Conservation (phyloP, 2,113 vertebrate genomes). For the Ciconia maguari region DNA sequence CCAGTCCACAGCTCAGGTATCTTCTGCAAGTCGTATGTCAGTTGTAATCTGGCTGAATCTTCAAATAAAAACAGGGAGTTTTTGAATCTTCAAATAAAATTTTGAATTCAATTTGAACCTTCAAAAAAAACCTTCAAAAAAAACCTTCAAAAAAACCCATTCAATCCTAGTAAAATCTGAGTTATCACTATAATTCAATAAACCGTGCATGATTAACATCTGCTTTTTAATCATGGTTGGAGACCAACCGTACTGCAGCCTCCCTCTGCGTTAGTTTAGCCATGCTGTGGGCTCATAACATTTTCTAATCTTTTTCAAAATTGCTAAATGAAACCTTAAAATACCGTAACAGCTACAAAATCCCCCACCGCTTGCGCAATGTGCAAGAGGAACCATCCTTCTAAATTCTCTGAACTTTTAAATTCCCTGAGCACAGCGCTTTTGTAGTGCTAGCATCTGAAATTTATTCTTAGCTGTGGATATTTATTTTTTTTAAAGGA, state of each 20-base stretch:
- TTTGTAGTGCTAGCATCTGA: rapidly evolving
- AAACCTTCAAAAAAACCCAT: rapidly evolving
- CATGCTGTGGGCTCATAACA: too few relatives aligned
- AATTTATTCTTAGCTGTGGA: rapidly evolving
- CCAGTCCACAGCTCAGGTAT: not conserved
- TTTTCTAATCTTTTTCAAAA: not conserved
- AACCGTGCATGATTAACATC: not conserved
- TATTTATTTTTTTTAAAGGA: not conserved
- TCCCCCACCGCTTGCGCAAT: rapidly evolving
- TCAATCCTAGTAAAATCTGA: not conserved
- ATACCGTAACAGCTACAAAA: not conserved
- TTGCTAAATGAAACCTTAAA: not conserved
- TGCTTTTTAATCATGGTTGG: not conserved
- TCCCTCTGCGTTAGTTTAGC: not conserved
- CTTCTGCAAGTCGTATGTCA: rapidly evolving
- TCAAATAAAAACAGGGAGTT: not conserved
- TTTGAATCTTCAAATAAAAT: too few relatives aligned
- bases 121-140: too few relatives aligned
- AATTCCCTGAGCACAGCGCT: rapidly evolving
- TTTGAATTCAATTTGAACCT: too few relatives aligned
- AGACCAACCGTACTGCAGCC: not conserved
- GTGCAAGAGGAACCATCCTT: not conserved
- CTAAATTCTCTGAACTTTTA: not conserved
- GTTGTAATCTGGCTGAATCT: not conserved
- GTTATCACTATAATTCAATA: not conserved